phyloP scores from a whole-genome alignment of 2,888 invertebrate species.

The Monoplex corrugatus region DNA sequence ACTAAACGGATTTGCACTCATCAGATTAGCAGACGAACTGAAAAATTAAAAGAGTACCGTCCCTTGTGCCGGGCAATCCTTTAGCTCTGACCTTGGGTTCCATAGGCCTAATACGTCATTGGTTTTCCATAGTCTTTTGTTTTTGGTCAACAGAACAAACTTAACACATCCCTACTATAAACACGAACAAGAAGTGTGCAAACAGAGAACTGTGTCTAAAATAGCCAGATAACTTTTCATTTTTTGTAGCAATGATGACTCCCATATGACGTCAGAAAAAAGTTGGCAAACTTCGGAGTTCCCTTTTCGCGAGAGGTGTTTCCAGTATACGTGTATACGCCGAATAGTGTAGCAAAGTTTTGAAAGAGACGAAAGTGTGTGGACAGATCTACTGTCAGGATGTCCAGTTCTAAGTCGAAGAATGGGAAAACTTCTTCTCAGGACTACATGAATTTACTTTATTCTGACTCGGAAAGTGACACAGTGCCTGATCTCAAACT shows the following conservation, averaged over 20 bases:
- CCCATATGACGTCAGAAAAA: conserved; percentile 6
- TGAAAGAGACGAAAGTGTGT: neutral
- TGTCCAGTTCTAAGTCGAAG: conserved; percentile 51
- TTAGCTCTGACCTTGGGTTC: too few relatives aligned
- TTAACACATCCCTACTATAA: too few relatives aligned
- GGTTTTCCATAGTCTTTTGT: neutral
- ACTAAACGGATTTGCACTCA: neutral
- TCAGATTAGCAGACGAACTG: neutral
- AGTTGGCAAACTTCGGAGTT: conserved; percentile 39
- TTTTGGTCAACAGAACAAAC: neutral
- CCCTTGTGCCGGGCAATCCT: too few relatives aligned
- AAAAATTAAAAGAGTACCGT: neutral
- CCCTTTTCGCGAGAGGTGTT: too few relatives aligned
- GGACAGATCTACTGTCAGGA: neutral
- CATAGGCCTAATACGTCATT: neutral
- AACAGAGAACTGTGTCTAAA: neutral
- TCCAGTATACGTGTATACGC: too few relatives aligned
- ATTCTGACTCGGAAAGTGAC: conserved; percentile 66
- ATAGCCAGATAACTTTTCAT: neutral
- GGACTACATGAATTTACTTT: conserved; percentile 54
- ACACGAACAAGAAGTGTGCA: too few relatives aligned
- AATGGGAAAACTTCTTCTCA: conserved; percentile 54
- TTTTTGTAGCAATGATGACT: neutral
- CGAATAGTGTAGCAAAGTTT: conserved; percentile 30
- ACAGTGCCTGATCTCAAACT: conserved; percentile 66